Evolutionary conservation across 1,140 invertebrate genomes (phyloP).

Genomic region (Dinothrombium tinctorium): DNA sequence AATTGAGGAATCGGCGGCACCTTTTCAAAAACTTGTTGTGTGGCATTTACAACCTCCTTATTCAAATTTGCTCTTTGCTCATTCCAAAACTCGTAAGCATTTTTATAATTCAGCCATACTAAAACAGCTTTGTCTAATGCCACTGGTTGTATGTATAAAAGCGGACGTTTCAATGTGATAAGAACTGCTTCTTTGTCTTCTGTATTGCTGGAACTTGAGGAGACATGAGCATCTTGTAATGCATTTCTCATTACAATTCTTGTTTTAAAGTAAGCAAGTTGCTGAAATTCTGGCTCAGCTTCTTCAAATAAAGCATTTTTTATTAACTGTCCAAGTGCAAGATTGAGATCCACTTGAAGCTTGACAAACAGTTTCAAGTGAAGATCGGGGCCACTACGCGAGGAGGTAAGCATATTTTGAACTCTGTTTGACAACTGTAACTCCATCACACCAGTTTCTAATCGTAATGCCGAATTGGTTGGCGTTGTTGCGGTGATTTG

Average conservation of each 20-base stretch:
- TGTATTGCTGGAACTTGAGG: slow-evolving; percentile 21
- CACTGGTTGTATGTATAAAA: slow-evolving; percentile 82
- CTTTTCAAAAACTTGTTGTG: slow-evolving; percentile 47
- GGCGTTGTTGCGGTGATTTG: slow-evolving; percentile 94
- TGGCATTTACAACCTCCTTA: slow-evolving; percentile 40
- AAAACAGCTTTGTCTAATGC: slow-evolving; percentile 88
- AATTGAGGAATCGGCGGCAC: slow-evolving; percentile 22
- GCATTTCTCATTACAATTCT: slow-evolving; percentile 39
- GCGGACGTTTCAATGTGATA: slow-evolving; percentile 64
- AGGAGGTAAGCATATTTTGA: slow-evolving; percentile 44
- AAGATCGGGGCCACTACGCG: slow-evolving; percentile 4
- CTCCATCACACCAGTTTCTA: slow-evolving; percentile 75
- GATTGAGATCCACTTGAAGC: slow-evolving; percentile 75
- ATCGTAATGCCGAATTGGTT: slow-evolving; percentile 76
- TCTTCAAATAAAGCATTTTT: slow-evolving; percentile 81
- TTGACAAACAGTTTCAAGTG: slow-evolving; percentile 61
- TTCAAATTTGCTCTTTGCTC: slow-evolving; percentile 70
- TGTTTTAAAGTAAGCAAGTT: slow-evolving; percentile 90
- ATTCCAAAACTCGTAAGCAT: slow-evolving; percentile 96
- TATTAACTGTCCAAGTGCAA: slow-evolving; percentile 77
- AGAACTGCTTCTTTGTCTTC: slow-evolving; percentile 74
- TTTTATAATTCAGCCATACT: slow-evolving; percentile 95
- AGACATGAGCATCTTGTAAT: slow-evolving; percentile 52
- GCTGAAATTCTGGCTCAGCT: slow-evolving; percentile 84
- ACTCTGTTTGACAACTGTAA: slow-evolving; percentile 79